Base-by-base conservation (phyloP, 2,797 vertebrate species). In the Tamandua tetradactyla region DNA sequence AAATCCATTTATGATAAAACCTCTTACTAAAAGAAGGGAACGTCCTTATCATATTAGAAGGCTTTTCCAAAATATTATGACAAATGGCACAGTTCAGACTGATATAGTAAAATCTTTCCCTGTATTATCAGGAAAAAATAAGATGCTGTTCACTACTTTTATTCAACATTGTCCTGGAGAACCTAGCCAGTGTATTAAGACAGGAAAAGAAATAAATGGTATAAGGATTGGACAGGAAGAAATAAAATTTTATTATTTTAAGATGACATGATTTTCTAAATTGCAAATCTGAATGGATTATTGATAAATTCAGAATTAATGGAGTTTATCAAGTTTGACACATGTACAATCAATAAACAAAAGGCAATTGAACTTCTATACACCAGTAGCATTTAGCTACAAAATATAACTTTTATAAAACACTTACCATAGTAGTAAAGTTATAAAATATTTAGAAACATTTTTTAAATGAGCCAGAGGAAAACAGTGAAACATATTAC, bases 231-330 rank as follows among this genome's bases (percentile, higher is more conserved):
- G 52, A 87, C 89, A 69, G 61, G 37, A 91, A 89, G 23, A 84
- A 69, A n/a, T n/a, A n/a, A n/a, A 91, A 20, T 82, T 18, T 44
- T 12, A 59, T 87, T 40, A 75, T 49, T 93, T 96, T 93, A 37
- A 47, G 76, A 47, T 80, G 7, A 84, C 57, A 59, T 35, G 11
- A 95, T 3, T 64, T 76, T 23, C 18, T 81, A 5, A 81, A n/a
- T 75, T 49, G 37, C 13, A 91, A 79, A 69, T 91, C 32, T 87
- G 59, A 91, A 94, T 91, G 68, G 69, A 18, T 44, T 72, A 90
- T 22, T 64, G 35, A 32, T 62, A 85, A 93, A 78, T 40, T 91
- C 74, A 88, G 49, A 91, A 79, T 35, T 87, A 37, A 86, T 87
- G 22, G 59, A 89, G 80, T 74, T 61, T 78, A 84, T 87, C n/a